A percentile compares a stretch with the other conserved stretches of the same genome.
Evolutionary conservation across 2,113 vertebrate genomes (phyloP).

Genomic region (Melierax canorus): DNA sequence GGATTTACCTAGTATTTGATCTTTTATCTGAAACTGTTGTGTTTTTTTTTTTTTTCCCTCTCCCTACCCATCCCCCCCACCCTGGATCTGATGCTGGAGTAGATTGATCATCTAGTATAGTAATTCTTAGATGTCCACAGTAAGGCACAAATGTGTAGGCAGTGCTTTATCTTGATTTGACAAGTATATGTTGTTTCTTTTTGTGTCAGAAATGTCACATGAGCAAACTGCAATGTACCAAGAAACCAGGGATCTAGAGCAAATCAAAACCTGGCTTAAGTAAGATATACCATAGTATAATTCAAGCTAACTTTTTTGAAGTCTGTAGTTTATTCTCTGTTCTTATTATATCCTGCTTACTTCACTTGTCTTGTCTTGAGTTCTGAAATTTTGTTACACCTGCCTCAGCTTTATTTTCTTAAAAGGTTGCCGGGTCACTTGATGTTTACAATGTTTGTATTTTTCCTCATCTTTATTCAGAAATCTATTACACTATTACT

Average conservation of each 20-base stretch:
- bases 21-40: not conserved
- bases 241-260: not conserved
- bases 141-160: not conserved
- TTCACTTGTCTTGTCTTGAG: fast-evolving
- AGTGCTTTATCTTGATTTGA: not conserved
- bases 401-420: not conserved
- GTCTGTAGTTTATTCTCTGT: not conserved
- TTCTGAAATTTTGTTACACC: not conserved
- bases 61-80: too few relatives aligned
- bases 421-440: not conserved
- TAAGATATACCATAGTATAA: not conserved
- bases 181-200: not conserved
- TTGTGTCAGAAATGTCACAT: not conserved
- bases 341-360: not conserved
- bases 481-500: not conserved
- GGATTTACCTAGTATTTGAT: not conserved
- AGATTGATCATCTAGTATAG: not conserved
- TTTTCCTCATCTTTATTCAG: not conserved
- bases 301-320: not conserved
- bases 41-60: not conserved
- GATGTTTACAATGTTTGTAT: not conserved
- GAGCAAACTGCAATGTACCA: not conserved
- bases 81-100: not conserved
- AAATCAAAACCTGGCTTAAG: not conserved
- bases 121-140: not conserved